Evolutionary conservation across 2,888 invertebrate species (phyloP), one percentile per base, ranked within the genome.

Genomic region (Brachycybe producta): DNA sequence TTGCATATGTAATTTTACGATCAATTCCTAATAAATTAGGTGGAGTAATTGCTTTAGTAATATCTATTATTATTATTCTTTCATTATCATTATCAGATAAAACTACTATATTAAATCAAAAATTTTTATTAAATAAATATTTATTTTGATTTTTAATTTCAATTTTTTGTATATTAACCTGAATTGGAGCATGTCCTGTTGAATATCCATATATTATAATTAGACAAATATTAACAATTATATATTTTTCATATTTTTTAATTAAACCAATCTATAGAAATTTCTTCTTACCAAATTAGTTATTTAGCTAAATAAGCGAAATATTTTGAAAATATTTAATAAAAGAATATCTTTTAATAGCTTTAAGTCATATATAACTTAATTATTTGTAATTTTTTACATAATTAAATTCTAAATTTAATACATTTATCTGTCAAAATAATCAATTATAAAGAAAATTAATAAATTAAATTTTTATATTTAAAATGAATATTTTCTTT

Each of bases 21-120:
- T 81, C 82, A 34, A 81, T 84, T 52, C 82, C 83, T 5, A 83
- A 80, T 70, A 83, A 84, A 74, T 63, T 82, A 69, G 81, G 82
- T 47, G 82, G 83, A 55, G 82, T 83, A 41, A 68, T 81, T 61
- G 77, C 77, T 0, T 61, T 82, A 70, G 55, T 77, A 1, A 59
- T 76, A 65, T 80, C 79, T 54, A 79, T 83, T 70, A 61, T 76
- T 61, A 77, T 82, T 69, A 68, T 82, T 69, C 67, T 75, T 61
- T 70, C 77, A 63, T 44, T 80, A 52, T 78, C 79, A 1, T 68
- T 77, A 58, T 67, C 71, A 13, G 70, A 69, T 62, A 74, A 72
- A 69, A 73, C 73, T 67, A 73, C 75, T 39, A 72, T 71, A 72
- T 72, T 73, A 57, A 70, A 68, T 58, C 70, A 72, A 71, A 79